Percentiles rank a stretch among this genome's conserved stretches.
Evolutionary conservation across 2,888 invertebrate genomes (phyloP).

Genomic region (Adelphocoris suturalis): DNA sequence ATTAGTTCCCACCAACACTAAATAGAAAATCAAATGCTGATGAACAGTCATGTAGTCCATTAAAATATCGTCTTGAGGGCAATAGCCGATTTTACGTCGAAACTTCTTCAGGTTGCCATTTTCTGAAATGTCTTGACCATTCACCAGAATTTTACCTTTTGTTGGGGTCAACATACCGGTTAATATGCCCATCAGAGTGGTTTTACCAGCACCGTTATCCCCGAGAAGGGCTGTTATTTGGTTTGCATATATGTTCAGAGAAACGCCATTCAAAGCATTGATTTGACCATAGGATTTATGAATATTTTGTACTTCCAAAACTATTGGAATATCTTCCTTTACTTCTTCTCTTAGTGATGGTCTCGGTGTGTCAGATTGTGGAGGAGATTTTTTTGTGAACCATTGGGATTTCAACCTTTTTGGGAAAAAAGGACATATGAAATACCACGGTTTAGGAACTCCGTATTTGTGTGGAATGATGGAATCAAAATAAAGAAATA

Average conservation of each 20-base stretch:
- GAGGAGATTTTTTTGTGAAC: neutral
- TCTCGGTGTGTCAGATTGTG: neutral
- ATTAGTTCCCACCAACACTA: slow-evolving; percentile 82
- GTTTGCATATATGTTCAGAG: slow-evolving; percentile 87
- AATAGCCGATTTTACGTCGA: slow-evolving; percentile 89
- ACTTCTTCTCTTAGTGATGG: neutral
- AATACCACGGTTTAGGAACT: slow-evolving; percentile 22
- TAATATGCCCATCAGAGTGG: slow-evolving; percentile 88
- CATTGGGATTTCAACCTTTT: neutral
- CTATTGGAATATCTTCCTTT: slow-evolving; percentile 76
- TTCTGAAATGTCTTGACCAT: slow-evolving; percentile 86
- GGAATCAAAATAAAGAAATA: neutral
- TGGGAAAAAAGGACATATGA: neutral
- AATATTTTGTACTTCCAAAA: slow-evolving; percentile 79
- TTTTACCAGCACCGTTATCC: slow-evolving; percentile 93
- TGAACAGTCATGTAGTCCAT: slow-evolving; percentile 90
- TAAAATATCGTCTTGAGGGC: slow-evolving; percentile 93
- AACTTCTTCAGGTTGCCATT: slow-evolving; percentile 83
- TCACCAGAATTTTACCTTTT: slow-evolving; percentile 85
- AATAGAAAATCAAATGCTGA: slow-evolving; percentile 92
- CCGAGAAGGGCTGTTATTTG: slow-evolving; percentile 93
- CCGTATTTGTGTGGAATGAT: slow-evolving; percentile 32
- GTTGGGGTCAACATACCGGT: slow-evolving; percentile 85
- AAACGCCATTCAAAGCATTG: slow-evolving; percentile 76
- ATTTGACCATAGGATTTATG: slow-evolving; percentile 78